Percentiles rank a stretch among this genome's conserved stretches.
These are phyloP conservation scores for Noctilio leporinus DNA, from an alignment of 2,113 vertebrate species.

Conservation along the genomic window DNA sequence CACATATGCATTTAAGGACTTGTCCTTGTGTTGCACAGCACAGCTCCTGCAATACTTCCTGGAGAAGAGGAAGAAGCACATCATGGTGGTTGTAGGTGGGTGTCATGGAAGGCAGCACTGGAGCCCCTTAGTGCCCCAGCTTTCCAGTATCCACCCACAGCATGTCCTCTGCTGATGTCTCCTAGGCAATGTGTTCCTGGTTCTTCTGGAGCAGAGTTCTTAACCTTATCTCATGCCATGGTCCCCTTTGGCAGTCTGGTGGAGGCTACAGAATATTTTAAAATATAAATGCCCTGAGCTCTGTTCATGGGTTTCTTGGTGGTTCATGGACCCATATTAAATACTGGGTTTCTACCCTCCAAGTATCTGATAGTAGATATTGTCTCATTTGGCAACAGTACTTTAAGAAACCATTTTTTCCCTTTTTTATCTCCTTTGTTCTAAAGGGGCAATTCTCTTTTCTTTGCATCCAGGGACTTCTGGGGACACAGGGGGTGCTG, in stretches of 20 bases:
- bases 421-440: background rate
- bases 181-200: background rate
- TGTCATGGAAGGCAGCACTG: accelerated
- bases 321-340: background rate
- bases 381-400: background rate
- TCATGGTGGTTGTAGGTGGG: conserved; percentile 90
- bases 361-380: background rate
- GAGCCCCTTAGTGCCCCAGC: accelerated
- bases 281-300: background rate
- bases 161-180: accelerated
- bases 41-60: conserved; percentile 91
- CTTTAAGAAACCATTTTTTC: background rate
- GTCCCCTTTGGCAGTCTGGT: background rate
- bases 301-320: background rate
- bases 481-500: conserved; percentile 92
- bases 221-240: background rate
- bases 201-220: background rate
- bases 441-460: background rate
- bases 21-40: conserved; percentile 89
- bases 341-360: background rate
- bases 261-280: background rate
- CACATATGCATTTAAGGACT: conserved; percentile 91
- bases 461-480: conserved; percentile 85
- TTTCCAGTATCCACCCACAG: accelerated
- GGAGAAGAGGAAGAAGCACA: conserved; percentile 77